Percentiles rank a stretch among this genome's conserved stretches.
Conservation (phyloP, 1,140 invertebrate genomes). For the Pentalonia nigronervosa region DNA sequence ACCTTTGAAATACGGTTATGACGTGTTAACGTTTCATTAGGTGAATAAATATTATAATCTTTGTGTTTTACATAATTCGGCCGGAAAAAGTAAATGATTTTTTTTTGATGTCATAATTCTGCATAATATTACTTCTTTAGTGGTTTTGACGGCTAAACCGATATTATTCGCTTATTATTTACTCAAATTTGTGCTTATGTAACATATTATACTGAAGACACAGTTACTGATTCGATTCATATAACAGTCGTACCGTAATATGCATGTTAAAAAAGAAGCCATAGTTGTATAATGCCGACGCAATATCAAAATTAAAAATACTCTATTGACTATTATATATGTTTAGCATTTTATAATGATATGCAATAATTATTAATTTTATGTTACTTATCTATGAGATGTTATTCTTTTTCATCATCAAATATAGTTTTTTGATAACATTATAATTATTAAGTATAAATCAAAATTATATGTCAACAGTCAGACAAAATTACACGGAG, state of each 20-base stretch:
- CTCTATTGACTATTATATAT: background rate
- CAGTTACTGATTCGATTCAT: slow-evolving; percentile 27
- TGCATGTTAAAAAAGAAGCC: slow-evolving; percentile 39
- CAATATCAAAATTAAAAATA: slow-evolving; percentile 18
- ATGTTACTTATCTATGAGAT: background rate
- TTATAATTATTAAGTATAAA: background rate
- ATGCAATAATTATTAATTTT: background rate
- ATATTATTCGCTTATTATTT: slow-evolving; percentile 26
- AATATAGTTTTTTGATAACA: background rate
- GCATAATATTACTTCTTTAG: background rate
- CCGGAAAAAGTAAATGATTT: background rate
- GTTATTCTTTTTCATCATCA: background rate
- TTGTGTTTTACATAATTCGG: slow-evolving; percentile 1
- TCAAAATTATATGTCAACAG: background rate
- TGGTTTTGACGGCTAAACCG: background rate
- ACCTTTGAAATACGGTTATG: background rate
- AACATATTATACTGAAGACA: slow-evolving; percentile 5
- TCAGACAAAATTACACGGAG: background rate
- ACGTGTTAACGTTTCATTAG: background rate
- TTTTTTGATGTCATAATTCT: background rate
- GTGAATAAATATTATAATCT: background rate
- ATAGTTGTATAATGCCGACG: slow-evolving; percentile 20
- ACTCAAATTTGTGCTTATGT: slow-evolving; percentile 20
- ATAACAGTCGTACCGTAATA: background rate
- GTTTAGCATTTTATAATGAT: background rate